Evolutionary conservation across 2,797 vertebrate species (phyloP), one percentile per base, ranked within the genome.

Genomic region (Distichodus sexfasciatus): DNA sequence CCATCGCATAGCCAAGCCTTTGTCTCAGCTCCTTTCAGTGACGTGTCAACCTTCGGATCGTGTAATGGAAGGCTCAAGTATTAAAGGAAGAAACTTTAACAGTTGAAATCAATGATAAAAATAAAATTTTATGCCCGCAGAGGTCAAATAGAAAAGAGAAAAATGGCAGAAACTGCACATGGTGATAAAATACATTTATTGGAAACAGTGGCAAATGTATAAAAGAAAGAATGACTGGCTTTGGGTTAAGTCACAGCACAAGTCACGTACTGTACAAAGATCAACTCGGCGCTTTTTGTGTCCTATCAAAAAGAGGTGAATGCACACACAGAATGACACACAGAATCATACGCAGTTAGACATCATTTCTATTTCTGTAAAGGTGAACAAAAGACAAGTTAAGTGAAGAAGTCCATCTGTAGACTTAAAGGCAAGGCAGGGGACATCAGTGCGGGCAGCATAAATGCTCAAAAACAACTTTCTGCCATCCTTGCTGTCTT

Each of bases 101-200:
- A 46, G 19, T 23, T 8, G 1, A 26, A 29, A 10, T 33, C n/a
- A 4, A n/a, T n/a, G 17, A 1, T 10, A 24, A 50, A 38, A 50
- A n/a, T 24, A 9, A 29, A 17, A 5, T 41, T 38, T 48, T 51
- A 35, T 29, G 35, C 17, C 15, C 38, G 36, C 33, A 4, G 17
- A 36, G 26, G 33, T 12, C 29, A n/a, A 14, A 28, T 15, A 14
- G 10, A 31, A 19, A 31, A 5, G 10, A 38, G 7, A 53, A 41
- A 55, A 50, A 53, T 26, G 15, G 21, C 3, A 1, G 48, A 23
- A 50, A 46, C 6, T 35, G 15, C 21, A 64, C 59, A 43, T 74
- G 76, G 80, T 83, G 79, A 77, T 79, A 79, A 85, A 85, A 83
- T 76, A 83, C 73, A 80, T 85, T 82, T 80, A 81, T 83, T 83